A percentile compares a stretch with the other conserved stretches of the same genome.
These are phyloP conservation scores for Neotoxoptera formosana DNA, from an alignment of 1,140 invertebrate genomes.

Conservation along the genomic window DNA sequence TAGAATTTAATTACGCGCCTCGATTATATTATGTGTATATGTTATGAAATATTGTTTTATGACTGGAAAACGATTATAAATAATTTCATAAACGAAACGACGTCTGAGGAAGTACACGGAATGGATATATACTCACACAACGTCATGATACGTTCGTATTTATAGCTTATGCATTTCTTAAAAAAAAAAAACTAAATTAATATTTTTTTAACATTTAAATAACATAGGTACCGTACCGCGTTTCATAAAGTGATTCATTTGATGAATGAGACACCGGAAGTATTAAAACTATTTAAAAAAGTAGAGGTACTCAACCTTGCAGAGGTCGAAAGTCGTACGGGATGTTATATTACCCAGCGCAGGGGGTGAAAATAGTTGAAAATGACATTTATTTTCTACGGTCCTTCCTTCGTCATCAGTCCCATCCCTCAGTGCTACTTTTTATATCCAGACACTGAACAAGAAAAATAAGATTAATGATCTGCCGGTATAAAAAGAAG, in stretches of 20 bases:
- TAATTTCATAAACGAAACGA: neutral
- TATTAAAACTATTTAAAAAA: constrained; percentile 41
- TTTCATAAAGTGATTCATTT: constrained; percentile 35
- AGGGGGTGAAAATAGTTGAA: constrained; percentile 37
- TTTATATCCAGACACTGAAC: constrained; percentile 30
- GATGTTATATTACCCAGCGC: constrained; percentile 26
- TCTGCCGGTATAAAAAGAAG: constrained; percentile 33
- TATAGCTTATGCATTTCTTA: constrained; percentile 7
- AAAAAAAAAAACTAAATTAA: constrained; percentile 3
- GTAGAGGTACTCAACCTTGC: neutral
- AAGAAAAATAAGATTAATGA: constrained; percentile 54
- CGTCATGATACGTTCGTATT: neutral
- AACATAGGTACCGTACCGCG: neutral
- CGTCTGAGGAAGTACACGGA: neutral
- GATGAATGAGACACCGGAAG: constrained; percentile 39
- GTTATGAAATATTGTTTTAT: neutral
- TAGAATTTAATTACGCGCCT: neutral
- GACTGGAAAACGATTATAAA: neutral
- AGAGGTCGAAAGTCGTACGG: constrained; percentile 39
- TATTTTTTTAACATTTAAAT: constrained; percentile 21
- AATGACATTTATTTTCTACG: constrained; percentile 47
- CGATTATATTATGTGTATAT: neutral
- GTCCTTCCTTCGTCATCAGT: constrained; percentile 25
- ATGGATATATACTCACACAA: neutral
- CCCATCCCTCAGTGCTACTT: neutral